A percentile compares a stretch with the other conserved stretches of the same genome.
phyloP scores from a whole-genome alignment of 2,888 invertebrate species.

The Philhelius pedissequus region DNA sequence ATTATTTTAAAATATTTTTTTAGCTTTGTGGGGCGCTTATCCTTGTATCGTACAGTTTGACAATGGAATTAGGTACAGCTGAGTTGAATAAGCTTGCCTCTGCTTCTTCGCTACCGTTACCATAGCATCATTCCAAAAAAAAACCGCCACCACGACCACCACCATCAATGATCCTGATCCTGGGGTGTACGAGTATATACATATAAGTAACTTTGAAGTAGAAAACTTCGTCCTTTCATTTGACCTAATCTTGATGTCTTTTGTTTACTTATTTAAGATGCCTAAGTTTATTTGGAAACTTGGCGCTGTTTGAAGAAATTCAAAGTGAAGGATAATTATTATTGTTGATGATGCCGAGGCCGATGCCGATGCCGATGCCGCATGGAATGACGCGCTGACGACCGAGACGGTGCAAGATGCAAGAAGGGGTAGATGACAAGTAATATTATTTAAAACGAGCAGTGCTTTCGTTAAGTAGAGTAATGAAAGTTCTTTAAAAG shows the following conservation, averaged over 20 bases:
- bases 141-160: background rate
- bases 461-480: background rate
- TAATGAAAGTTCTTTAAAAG: constrained; percentile 10
- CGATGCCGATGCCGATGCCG: too few species aligned
- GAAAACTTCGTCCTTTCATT: constrained; percentile 57
- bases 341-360: background rate
- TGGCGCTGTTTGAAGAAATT: background rate
- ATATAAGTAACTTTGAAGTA: constrained; percentile 33
- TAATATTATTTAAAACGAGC: background rate
- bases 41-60: constrained; percentile 45
- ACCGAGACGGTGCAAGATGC: background rate
- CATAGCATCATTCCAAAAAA: background rate
- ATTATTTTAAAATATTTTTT: constrained; percentile 23
- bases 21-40: background rate
- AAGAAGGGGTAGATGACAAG: too few species aligned
- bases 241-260: constrained; percentile 51
- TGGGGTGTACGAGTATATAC: too few species aligned
- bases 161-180: too few species aligned
- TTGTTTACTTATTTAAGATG: constrained; percentile 51
- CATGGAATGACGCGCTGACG: background rate
- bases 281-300: constrained; percentile 56
- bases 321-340: background rate
- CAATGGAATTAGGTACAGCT: constrained; percentile 3
- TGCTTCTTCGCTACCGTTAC: background rate
- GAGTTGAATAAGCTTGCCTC: background rate